Evolutionary conservation across 2,113 vertebrate species (phyloP), one percentile per base, ranked within the genome.

Genomic region (Argyrosomus japonicus): DNA sequence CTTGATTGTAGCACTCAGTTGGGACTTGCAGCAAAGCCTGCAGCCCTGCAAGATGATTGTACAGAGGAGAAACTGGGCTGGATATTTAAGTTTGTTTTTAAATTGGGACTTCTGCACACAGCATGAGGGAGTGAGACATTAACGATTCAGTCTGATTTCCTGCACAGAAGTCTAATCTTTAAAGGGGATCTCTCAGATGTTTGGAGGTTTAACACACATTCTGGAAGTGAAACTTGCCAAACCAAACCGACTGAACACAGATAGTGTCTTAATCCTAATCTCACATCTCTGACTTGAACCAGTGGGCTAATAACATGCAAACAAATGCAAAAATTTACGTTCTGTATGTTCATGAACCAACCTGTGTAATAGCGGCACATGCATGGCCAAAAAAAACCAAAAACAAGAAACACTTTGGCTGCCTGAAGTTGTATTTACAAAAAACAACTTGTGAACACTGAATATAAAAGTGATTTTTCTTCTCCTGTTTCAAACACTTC

Each of bases 101-200:
- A 77, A 77, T 56, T 77, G 68, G 68, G 58, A 65, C 70, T 21
- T 63, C 32, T 73, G 58, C 76, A 68, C 71, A 72, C 56, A 76
- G 79, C 4, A 3, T 15, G 40, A 27, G 40, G 13, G 9, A 9
- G 21, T 14, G 43, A 19, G 15, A 36, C 43, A 78, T 86, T 57
- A 78, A 75, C 27, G 63, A 84, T 75, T 84, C 47, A 23, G 45
- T 77, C 50, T 63, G 64, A 67, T 62, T 62, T 75, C 64, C 36
- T 50, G 25, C 47, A 14, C 53, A 70, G 40, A 82, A 60, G 62
- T 36, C 50, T 69, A 60, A 88, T 83, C 76, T 79, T 76, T 64
- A 48, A 75, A 80, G 58, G 58, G 40, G 17, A 85, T 68, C 54
- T 80, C 45, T 76, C 21, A 56, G 76, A 85, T 85, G 67, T 85